Percentiles rank a stretch among this genome's conserved stretches.
These are phyloP conservation scores for Spheniscus mendiculus DNA, from an alignment of 2,113 vertebrate genomes.

Conservation along the genomic window DNA sequence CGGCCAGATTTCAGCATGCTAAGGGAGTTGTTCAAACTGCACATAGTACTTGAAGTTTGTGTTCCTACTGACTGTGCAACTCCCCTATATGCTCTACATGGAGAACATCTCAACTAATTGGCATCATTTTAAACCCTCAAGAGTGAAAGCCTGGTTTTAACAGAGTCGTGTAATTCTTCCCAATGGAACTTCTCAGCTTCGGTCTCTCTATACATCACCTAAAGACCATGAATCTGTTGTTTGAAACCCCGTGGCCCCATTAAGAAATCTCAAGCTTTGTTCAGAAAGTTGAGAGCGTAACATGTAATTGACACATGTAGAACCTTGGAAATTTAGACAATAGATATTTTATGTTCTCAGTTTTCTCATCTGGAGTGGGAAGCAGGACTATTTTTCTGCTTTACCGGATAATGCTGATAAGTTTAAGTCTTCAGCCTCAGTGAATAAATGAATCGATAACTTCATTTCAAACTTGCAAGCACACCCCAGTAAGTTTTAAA, in stretches of 20 bases:
- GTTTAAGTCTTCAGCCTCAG: background rate
- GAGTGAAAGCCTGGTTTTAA: background rate
- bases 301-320: fast-evolving
- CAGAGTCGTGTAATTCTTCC: background rate
- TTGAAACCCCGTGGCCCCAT: background rate
- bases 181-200: background rate
- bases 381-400: background rate
- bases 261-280: background rate
- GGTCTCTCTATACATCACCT: background rate
- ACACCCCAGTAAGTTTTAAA: background rate
- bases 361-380: background rate
- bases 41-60: background rate
- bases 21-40: background rate
- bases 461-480: background rate
- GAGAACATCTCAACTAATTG: background rate
- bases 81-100: background rate
- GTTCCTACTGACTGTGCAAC: background rate
- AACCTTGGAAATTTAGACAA: background rate
- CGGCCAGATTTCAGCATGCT: background rate
- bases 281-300: background rate
- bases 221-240: background rate
- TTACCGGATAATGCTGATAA: background rate
- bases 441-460: background rate
- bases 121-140: background rate
- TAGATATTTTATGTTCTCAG: background rate